Evolutionary conservation across 2,888 invertebrate genomes (phyloP), one percentile per base, ranked within the genome.

Genomic region (Acanthosepion lycidas): DNA sequence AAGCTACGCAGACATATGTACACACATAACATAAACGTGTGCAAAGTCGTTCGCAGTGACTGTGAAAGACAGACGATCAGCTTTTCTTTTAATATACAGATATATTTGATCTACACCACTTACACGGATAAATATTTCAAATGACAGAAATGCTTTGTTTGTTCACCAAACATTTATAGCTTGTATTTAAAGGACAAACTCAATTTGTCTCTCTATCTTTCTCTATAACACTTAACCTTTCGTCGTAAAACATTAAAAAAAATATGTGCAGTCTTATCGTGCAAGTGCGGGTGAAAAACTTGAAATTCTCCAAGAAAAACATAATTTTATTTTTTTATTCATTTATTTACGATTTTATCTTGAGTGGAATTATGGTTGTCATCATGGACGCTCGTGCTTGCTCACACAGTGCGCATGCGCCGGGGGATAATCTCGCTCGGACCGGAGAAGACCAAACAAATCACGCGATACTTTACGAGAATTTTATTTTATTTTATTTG

Each of bases 321-420:
- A 78, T 33, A 78, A 78, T 78, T 42, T 42, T 42, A 42, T 42
- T 42, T 42, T 42, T 42, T 42, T 78, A 78, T 78, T 33, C 33
- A 5, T 12, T 33, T 78, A 33, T 78, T 78, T 78, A 78, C 78
- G n/a, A 78, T 3, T 33, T 78, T n/a, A 18, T 15, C n/a, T n/a
- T 78, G 78, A 78, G n/a, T 78, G 78, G 78, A 78, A 78, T 78
- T 78, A 78, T 78, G n/a, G n/a, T 78, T 78, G 78, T 78, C 78
- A 78, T 33, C 78, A 9, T 78, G 12, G n/a, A 78, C 9, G 78
- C n/a, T 78, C 78, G 33, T 78, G 78, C 33, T 78, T 78, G 78
- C 15, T 0, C 78, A 33, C n/a, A 78, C 78, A n/a, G 15, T 78
- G 78, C 15, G 78, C 78, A 78, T 78, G 78, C 78, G 78, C n/a